Evolutionary conservation across 2,888 invertebrate species (phyloP), one percentile per base, ranked within the genome.

Genomic region (Lydus trimaculatus): DNA sequence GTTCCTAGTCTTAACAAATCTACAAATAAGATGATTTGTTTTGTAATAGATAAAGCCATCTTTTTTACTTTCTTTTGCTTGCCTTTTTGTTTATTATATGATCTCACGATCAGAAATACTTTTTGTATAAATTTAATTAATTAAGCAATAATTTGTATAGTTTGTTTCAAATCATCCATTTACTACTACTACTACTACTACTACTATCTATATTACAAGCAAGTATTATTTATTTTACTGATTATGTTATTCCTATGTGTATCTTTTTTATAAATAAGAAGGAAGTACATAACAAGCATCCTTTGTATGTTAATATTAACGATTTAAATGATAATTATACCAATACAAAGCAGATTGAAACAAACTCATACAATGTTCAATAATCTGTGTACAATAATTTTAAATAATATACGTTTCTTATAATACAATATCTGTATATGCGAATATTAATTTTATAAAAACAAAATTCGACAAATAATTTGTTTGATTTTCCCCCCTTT

Each of bases 1-100:
- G 67, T 62, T 56, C 66, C 70, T 70, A 70, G 70, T 70, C 70
- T 67, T 67, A n/a, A 20, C 64, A 66, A 67, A 66, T 69, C 64
- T 66, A 64, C 66, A 60, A 69, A 63, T 59, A 65, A 61, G 59
- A 31, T 31, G 1, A 31, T 15, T 13, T 36, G 36, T 36, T 36
- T 36, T 13, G 1, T 36, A 3, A 15, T 15, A 15, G 13, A 15
- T 36, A 36, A 36, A 13, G 4, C 13, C 36, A 4, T 5, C 36
- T 3, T 2, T 4, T 36, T 36, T 9, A 11, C 33, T 33, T 13
- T 36, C 15, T 13, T 36, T 36, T 13, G 36, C 36, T 15, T 36
- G 36, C 36, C 36, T 15, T 36, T 36, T 13, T 13, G 11, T 36
- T 36, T 31, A 36, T 36, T 36, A 13, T 36, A 36, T 36, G 15